A percentile compares a stretch with the other conserved stretches of the same genome.
Conservation (phyloP, 2,888 invertebrate species). For the Dioctria linearis region DNA sequence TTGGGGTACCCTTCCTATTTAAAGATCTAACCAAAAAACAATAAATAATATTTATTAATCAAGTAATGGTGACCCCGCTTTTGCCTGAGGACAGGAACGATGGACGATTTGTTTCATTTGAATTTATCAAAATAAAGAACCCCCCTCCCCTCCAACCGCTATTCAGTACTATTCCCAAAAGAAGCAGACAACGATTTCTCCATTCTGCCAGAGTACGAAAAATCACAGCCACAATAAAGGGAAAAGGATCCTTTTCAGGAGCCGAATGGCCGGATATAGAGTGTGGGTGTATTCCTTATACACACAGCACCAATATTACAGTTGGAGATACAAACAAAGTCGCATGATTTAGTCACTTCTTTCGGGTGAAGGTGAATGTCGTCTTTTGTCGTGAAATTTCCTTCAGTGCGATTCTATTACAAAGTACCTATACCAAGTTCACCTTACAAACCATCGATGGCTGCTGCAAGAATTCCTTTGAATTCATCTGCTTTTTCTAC, state of each 20-base stretch:
- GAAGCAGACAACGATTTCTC: conserved; percentile 32
- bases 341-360: conserved; percentile 44
- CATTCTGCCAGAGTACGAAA: conserved; percentile 3
- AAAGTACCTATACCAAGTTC: no score
- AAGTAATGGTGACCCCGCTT: conserved; percentile 35
- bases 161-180: neutral
- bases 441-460: conserved; percentile 38
- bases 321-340: conserved; percentile 36
- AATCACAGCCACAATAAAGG: conserved; percentile 31
- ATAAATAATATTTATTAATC: conserved; percentile 44
- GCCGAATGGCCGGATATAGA: no score
- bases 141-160: neutral
- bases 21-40: no score
- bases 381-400: conserved; percentile 33
- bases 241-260: no score
- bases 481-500: conserved; percentile 42
- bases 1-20: no score
- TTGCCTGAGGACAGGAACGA: conserved; percentile 31
- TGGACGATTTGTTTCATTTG: conserved; percentile 37
- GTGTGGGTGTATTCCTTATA: neutral
- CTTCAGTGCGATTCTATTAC: conserved; percentile 28
- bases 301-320: neutral
- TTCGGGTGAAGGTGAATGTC: conserved; percentile 24
- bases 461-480: conserved; percentile 33
- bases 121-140: conserved; percentile 44